Evolutionary conservation across 2,888 invertebrate species (phyloP), one percentile per base, ranked within the genome.

Genomic region (Melanotus villosus): DNA sequence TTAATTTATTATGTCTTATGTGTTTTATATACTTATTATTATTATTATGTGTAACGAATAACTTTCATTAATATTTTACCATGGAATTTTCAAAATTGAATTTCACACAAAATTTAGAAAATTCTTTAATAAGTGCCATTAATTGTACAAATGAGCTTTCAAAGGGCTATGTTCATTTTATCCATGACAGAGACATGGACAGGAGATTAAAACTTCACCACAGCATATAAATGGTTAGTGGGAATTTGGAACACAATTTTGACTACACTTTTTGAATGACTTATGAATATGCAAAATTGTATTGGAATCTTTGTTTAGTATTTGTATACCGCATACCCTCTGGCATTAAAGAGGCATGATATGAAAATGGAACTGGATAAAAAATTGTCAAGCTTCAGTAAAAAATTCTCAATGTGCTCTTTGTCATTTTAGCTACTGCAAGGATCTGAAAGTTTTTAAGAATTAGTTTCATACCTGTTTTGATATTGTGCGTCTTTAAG

Each of bases 41-140:
- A n/a, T n/a, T n/a, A 14, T 38, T n/a, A 18, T 56, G 21, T 56
- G 32, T 52, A 18, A 18, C 16, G 23, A 23, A 32, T 52, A 52
- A 56, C 23, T 36, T 36, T 56, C 32, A 56, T 18, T 52, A 32
- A 26, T 32, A 26, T 16, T 47, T 47, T 32, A 18, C 14, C 12
- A 10, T 14, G 14, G 50, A 21, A 23, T 47, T 1, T 23, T 30
- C 30, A 2, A n/a, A 50, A 14, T 45, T 52, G 32, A 52, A 52
- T 32, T 18, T 52, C 18, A 52, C 16, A 32, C 26, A 32, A 14
- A 52, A 32, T 9, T 16, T 52, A 36, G 21, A 56, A 38, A n/a
- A 56, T 19, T 38, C 19, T 36, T 65, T 43, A 58, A 19, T 65
- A 65, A 65, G 65, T 65, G 65, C 65, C 65, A 65, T 65, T 65